These are phyloP conservation scores for Nesospiza acunhae DNA, from an alignment of 2,113 vertebrate genomes.

Conservation along the genomic window DNA sequence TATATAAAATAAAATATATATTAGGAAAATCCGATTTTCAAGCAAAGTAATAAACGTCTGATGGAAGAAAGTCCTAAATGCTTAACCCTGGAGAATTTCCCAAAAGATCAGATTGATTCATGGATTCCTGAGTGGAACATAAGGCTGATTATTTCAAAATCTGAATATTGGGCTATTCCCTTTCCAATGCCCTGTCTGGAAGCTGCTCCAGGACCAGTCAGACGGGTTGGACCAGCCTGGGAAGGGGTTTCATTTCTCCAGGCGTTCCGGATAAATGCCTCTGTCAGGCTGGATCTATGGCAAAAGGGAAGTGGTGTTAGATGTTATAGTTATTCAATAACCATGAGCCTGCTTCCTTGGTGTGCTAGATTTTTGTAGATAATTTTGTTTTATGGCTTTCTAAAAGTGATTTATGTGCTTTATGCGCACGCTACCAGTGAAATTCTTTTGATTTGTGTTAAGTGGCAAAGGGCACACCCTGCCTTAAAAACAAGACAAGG, in stretches of 20 bases:
- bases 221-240: not conserved
- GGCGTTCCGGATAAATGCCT: not conserved
- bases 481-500: constrained; percentile 45
- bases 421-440: not conserved
- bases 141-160: not conserved
- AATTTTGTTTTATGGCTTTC: constrained; percentile 62
- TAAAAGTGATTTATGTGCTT: constrained; percentile 54
- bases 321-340: constrained; percentile 59
- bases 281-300: constrained; percentile 5
- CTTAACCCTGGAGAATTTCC: not conserved
- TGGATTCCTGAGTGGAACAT: not conserved
- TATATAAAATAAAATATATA: not conserved
- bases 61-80: not conserved
- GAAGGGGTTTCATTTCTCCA: not conserved
- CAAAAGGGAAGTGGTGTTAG: constrained; percentile 27
- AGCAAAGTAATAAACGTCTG: not conserved
- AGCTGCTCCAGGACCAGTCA: not conserved
- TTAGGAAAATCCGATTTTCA: not conserved
- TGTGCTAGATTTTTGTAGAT: constrained; percentile 44
- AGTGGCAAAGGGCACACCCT: constrained; percentile 62
- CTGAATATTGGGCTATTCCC: not conserved
- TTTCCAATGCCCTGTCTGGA: not conserved
- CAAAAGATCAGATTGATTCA: not conserved
- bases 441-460: constrained; percentile 45
- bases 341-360: constrained; percentile 50